phyloP scores from a whole-genome alignment of 2,113 vertebrate genomes.

The Carollia perspicillata region DNA sequence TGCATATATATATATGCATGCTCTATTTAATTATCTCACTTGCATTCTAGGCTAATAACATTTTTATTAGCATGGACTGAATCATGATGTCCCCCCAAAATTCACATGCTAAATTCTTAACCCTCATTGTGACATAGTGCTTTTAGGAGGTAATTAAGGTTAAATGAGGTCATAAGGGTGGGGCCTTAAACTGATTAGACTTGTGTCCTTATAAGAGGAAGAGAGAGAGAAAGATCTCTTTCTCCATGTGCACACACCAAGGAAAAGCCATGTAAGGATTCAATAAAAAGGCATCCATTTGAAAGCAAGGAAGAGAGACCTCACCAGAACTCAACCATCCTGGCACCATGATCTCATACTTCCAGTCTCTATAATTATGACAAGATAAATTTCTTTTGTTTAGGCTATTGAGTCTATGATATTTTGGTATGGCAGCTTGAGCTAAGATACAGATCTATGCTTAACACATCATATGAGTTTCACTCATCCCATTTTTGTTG shows the following conservation, averaged over 20 bases:
- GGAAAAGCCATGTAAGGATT: background rate
- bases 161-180: background rate
- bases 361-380: background rate
- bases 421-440: background rate
- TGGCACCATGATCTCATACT: background rate
- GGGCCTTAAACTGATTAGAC: background rate
- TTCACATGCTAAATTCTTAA: background rate
- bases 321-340: background rate
- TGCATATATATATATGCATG: background rate
- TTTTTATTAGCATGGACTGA: background rate
- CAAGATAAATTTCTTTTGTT: background rate
- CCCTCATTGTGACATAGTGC: background rate
- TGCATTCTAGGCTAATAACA: background rate
- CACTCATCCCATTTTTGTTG: background rate
- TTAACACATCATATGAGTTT: background rate
- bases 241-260: background rate
- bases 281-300: background rate
- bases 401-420: background rate
- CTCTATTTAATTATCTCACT: background rate
- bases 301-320: background rate
- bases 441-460: background rate
- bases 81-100: background rate
- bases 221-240: background rate
- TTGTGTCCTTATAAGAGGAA: background rate
- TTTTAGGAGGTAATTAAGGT: constrained; percentile 17